These are phyloP conservation scores for Pachycephus smyrnensis DNA, from an alignment of 2,888 invertebrate species.

Conservation along the genomic window DNA sequence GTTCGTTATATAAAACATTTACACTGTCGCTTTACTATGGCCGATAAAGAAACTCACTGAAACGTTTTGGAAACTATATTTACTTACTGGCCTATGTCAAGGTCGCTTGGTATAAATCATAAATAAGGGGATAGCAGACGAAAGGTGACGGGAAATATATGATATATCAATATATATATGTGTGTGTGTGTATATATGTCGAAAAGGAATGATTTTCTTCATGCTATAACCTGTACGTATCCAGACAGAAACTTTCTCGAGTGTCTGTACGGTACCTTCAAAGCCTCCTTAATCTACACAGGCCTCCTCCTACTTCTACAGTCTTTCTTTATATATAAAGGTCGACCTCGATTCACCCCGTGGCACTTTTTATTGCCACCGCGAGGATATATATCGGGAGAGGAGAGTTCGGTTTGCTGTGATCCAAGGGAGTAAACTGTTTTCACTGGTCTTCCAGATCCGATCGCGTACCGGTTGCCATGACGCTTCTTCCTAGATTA, in stretches of 20 bases:
- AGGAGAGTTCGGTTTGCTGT: slow-evolving; percentile 11
- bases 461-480: background rate
- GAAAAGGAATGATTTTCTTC: background rate
- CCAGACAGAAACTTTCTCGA: background rate
- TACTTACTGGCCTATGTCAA: too few relatives aligned
- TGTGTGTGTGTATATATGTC: too few relatives aligned
- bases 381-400: background rate
- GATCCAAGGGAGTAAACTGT: slow-evolving; percentile 18
- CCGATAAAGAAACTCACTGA: background rate
- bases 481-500: background rate
- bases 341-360: slow-evolving; percentile 27
- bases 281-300: background rate
- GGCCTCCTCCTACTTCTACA: background rate
- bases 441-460: slow-evolving; percentile 11
- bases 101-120: background rate
- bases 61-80: background rate
- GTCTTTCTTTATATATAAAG: slow-evolving; percentile 8
- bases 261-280: background rate
- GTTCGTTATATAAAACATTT: background rate
- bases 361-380: slow-evolving; percentile 25
- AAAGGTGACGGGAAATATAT: too few relatives aligned
- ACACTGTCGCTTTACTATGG: too few relatives aligned
- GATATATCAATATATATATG: too few relatives aligned
- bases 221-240: background rate
- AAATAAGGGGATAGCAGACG: background rate